These are phyloP conservation scores for Pica pica DNA, from an alignment of 2,113 vertebrate genomes.

Conservation along the genomic window DNA sequence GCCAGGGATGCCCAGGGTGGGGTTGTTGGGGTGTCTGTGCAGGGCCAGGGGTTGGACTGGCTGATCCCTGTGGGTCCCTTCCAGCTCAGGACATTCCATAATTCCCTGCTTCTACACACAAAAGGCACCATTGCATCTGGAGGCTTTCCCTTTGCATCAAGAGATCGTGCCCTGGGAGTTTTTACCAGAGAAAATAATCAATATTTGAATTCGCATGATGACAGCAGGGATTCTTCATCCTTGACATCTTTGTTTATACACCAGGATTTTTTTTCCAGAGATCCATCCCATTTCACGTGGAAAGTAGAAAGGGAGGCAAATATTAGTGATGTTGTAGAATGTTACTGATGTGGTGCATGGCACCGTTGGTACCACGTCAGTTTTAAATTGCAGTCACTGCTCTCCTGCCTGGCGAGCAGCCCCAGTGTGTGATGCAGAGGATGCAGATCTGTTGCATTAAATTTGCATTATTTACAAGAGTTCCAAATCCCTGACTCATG, in stretches of 20 bases:
- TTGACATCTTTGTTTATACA: background rate
- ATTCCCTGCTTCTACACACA: background rate
- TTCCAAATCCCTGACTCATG: background rate
- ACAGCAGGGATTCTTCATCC: background rate
- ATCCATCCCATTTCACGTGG: background rate
- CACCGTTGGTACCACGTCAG: fast-evolving
- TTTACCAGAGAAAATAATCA: background rate
- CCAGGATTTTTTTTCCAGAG: background rate
- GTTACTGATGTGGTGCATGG: background rate
- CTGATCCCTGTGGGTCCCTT: background rate
- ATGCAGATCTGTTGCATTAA: background rate
- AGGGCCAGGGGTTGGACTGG: background rate
- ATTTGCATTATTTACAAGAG: background rate
- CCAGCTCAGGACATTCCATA: background rate
- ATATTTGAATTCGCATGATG: background rate
- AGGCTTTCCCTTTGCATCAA: background rate
- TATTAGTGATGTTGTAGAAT: background rate
- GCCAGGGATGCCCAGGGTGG: background rate
- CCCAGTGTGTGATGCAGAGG: fast-evolving
- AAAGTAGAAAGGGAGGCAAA: background rate
- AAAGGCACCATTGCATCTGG: background rate
- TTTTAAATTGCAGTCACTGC: background rate
- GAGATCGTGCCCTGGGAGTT: background rate
- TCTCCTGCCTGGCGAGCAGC: background rate
- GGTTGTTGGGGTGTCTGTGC: background rate